A percentile compares a stretch with the other conserved stretches of the same genome.
Conservation (phyloP, 2,888 invertebrate genomes). For the Papilio elwesi region DNA sequence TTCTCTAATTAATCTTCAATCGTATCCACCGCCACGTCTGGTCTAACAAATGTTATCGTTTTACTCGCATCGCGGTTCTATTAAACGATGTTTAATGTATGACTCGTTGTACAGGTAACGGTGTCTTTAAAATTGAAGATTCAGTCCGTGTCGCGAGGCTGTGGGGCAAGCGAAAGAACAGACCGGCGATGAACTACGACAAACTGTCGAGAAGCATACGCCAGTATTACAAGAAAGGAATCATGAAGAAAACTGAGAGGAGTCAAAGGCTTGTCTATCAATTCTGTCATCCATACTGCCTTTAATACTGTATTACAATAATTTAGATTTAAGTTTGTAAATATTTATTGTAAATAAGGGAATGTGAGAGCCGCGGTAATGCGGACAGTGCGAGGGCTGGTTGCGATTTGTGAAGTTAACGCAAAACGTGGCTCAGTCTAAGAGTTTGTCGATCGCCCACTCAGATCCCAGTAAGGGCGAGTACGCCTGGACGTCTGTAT, state of each 20-base stretch:
- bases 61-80: conserved; percentile 45
- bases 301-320: conserved; percentile 77
- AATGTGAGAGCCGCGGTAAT: conserved; percentile 77
- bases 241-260: conserved; percentile 99
- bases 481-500: conserved; percentile 55
- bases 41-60: conserved; percentile 34
- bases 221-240: conserved; percentile 99
- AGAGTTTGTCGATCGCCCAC: conserved; percentile 60
- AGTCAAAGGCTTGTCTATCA: conserved; percentile 99
- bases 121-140: conserved; percentile 99
- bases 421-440: conserved; percentile 69
- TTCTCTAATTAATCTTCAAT: conserved; percentile 15
- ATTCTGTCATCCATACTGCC: conserved; percentile 97
- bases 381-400: conserved; percentile 71
- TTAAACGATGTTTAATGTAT: conserved; percentile 67
- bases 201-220: conserved; percentile 98
- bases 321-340: conserved; percentile 64
- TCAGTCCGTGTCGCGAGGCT: conserved; percentile 98
- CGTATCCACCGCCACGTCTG: conserved; percentile 10
- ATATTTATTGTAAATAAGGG: conserved; percentile 64
- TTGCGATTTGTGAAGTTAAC: conserved; percentile 63
- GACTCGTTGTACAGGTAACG: conserved; percentile 84
- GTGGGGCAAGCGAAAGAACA: conserved; percentile 99
- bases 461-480: conserved; percentile 50
- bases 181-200: conserved; percentile 99